Base-by-base conservation (phyloP, 2,888 invertebrate species). In the Morpho achilles region DNA sequence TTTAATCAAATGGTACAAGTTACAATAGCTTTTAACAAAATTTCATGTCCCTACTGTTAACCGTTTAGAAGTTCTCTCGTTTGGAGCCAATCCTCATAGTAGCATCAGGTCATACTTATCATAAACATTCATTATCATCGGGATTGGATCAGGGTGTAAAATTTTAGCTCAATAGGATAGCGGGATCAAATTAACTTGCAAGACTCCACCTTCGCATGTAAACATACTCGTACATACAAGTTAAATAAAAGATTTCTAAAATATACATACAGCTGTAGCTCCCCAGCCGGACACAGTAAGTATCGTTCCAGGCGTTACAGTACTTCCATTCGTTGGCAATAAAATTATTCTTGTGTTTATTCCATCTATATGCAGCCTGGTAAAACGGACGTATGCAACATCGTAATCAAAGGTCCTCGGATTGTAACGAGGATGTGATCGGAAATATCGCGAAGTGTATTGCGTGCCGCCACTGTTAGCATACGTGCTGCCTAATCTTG, bases 401-500 rank as follows among this genome's bases (percentile, higher is more conserved):
- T 92, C 92, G 58, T 82, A 90, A 67, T 92, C 89, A 8, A 74
- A 73, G 0, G 76, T 80, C 0, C 7, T 10, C 0, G 61, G n/a
- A 64, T 90, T 79, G 69, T 87, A 92, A 0, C 65, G 53, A 0
- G 86, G 84, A 62, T 92, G 92, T 2, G 66, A 67, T 1, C 54
- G 66, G 32, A 84, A 73, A 1, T 54, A 47, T 0, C 67, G 70
- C 0, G 90, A 73, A 1, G 72, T 66, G 56, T 91, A 89, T 57
- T 76, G 46, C 0, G 59, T 67, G 0, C 92, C 92, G 1, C 88
- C 91, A 3, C 60, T 66, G 7, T 77, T 64, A 0, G 80, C 62
- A 1, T 75, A 53, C 0, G 82, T 73, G 51, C 89, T 88, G 0
- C 91, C 92, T 22, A 84, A 82, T 53, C 91, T 78, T 1, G 91